A percentile compares a stretch with the other conserved stretches of the same genome.
These are phyloP conservation scores for Araneus ventricosus DNA, from an alignment of 1,140 invertebrate species.

Conservation along the genomic window DNA sequence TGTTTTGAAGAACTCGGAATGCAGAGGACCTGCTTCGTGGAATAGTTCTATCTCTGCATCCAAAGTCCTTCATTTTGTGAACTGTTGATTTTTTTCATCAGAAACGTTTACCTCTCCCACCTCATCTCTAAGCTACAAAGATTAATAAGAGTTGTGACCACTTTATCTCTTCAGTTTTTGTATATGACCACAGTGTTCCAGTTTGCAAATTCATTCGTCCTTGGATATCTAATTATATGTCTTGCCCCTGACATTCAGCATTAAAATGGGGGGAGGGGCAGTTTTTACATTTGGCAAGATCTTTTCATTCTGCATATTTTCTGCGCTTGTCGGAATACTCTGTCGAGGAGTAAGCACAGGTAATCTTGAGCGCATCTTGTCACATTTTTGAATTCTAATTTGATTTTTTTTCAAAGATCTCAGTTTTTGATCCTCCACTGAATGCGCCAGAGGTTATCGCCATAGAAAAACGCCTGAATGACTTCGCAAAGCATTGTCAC, in stretches of 20 bases:
- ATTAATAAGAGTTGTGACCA: conserved; percentile 42
- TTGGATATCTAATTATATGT: conserved; percentile 8
- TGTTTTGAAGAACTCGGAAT: conserved; percentile 19
- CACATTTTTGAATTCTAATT: conserved; percentile 17
- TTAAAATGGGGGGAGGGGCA: background rate
- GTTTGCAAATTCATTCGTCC: background rate
- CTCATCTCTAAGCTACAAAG: conserved; percentile 48
- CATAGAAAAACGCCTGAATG: background rate
- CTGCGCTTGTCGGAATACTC: background rate
- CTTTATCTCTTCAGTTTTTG: conserved; percentile 37
- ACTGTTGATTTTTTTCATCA: conserved; percentile 38
- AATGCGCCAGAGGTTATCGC: background rate
- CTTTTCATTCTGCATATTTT: conserved; percentile 2
- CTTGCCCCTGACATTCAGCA: background rate
- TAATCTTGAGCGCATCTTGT: background rate
- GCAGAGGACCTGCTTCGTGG: conserved; percentile 11
- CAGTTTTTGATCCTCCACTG: conserved; percentile 21
- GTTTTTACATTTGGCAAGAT: background rate
- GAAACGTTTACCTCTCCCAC: conserved; percentile 41
- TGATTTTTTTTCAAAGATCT: conserved; percentile 21
- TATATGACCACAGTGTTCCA: conserved; percentile 18
- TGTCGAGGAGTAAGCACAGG: background rate
- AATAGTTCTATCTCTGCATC: background rate
- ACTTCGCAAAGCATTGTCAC: background rate
- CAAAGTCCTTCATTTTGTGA: conserved; percentile 1